Evolutionary conservation across 2,888 invertebrate species (phyloP).

Genomic region (Drosophila multiciliata): DNA sequence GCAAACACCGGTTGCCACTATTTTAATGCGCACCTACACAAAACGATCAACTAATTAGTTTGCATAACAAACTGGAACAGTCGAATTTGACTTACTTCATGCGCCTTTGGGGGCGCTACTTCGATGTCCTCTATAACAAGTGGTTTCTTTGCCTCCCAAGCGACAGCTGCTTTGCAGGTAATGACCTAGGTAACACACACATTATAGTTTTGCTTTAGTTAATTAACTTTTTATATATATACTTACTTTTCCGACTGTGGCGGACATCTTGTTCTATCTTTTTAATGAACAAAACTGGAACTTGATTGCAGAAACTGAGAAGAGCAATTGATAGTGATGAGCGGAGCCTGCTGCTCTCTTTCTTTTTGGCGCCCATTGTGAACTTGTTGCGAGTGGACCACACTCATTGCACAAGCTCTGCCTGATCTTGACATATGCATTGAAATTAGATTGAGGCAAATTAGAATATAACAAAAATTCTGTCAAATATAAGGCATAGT

Average conservation of each 20-base stretch:
- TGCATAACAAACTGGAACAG: neutral
- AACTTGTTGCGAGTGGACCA: slow-evolving; percentile 6
- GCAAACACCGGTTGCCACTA: slow-evolving; percentile 92
- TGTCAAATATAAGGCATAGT: neutral
- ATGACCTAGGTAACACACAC: slow-evolving; percentile 88
- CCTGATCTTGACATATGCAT: neutral
- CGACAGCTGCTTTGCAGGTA: slow-evolving; percentile 97
- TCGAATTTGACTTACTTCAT: slow-evolving; percentile 89
- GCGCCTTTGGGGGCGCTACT: slow-evolving; percentile 96
- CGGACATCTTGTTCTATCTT: slow-evolving; percentile 54
- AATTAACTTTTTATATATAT: slow-evolving; percentile 12
- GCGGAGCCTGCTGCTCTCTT: slow-evolving; percentile 16
- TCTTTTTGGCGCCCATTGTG: slow-evolving; percentile 21
- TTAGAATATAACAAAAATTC: slow-evolving; percentile 17
- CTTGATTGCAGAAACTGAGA: slow-evolving; percentile 18
- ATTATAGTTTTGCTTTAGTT: slow-evolving; percentile 1
- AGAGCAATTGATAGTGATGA: slow-evolving; percentile 28
- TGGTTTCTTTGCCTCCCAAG: slow-evolving; percentile 97
- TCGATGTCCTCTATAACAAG: slow-evolving; percentile 95
- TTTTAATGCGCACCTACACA: slow-evolving; percentile 87
- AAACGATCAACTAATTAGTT: neutral
- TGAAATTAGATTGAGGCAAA: slow-evolving; percentile 14
- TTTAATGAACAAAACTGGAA: slow-evolving; percentile 28
- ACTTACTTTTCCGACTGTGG: slow-evolving; percentile 77
- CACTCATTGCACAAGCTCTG: neutral